Base-by-base conservation (phyloP, 2,888 invertebrate genomes). In the Synergus japonicus region DNA sequence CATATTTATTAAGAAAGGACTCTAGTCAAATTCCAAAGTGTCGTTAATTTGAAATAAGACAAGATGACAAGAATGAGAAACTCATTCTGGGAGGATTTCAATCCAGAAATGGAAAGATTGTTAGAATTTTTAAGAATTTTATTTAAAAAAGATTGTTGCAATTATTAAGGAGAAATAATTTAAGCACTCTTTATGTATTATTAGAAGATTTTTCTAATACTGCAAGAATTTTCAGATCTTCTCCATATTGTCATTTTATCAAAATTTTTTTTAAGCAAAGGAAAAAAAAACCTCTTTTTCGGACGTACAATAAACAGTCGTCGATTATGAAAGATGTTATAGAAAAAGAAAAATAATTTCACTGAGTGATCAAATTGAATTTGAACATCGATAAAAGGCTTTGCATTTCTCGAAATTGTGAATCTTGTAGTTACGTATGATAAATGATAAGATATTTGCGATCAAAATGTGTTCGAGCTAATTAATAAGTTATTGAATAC, bases 401-500 rank as follows among this genome's bases (percentile, higher is more conserved):
- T n/a, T 18, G 60, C 44, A 46, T 67, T 67, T 49, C 22, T 49
- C 49, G 13, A 69, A 49, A 46, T 29, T 69, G 69, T 15, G 9
- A 46, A 46, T 22, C 15, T 69, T 69, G 29, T 69, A 73, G n/a
- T 73, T 54, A 73, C 15, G 29, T 44, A 69, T 29, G 44, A 67
- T 46, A 49, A 54, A 46, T 29, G n/a, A 73, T 73, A 54, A 54
- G 54, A 49, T 73, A 73, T 73, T 73, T 73, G 73, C 54, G 54
- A 73, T 73, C 46, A 73, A 73, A 73, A 49, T 73, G 73, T 73
- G 73, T 73, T 73, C 73, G 54, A 54, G 54, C n/a, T 73, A 73
- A 73, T 54, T 73, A 5, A 73, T 73, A 73, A 73, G 73, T 54
- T 54, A 69, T 15, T 69, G 69, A n/a, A 54, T 69, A 67, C 44